A percentile compares a stretch with the other conserved stretches of the same genome.
Evolutionary conservation across 2,113 vertebrate genomes (phyloP).

Genomic region (Apaloderma vittatum): DNA sequence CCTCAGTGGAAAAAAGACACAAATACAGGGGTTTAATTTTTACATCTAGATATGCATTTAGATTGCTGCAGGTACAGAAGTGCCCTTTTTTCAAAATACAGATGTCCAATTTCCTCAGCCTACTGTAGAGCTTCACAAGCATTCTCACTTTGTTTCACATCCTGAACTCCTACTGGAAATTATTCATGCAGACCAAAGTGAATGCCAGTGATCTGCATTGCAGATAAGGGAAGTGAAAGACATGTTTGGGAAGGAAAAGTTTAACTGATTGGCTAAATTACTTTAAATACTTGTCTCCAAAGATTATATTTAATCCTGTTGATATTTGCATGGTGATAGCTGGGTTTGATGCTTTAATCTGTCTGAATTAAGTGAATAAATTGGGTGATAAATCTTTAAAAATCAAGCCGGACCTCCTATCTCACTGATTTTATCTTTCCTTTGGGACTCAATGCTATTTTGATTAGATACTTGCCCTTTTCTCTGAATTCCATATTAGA

Average conservation of each 20-base stretch:
- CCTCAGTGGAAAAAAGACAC: not conserved
- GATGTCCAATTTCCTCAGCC: fast-evolving
- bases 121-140: not conserved
- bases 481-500: not conserved
- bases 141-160: not conserved
- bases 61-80: not conserved
- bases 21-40: not conserved
- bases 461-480: conserved; percentile 32
- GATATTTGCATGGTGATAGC: conserved; percentile 2
- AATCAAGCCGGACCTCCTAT: not conserved
- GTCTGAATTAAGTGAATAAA: conserved; percentile 13
- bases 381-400: not conserved
- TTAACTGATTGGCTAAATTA: not conserved
- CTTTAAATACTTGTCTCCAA: not conserved
- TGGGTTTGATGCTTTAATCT: not conserved
- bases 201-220: not conserved
- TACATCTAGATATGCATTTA: not conserved
- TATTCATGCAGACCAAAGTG: not conserved
- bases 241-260: not conserved
- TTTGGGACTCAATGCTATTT: not conserved
- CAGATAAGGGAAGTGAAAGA: not conserved
- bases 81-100: not conserved
- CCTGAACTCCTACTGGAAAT: not conserved
- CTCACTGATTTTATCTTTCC: not conserved
- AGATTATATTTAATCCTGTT: conserved; percentile 2